These are phyloP conservation scores for Tretioscincus oriximinensis DNA, from an alignment of 2,113 vertebrate genomes.

Conservation along the genomic window DNA sequence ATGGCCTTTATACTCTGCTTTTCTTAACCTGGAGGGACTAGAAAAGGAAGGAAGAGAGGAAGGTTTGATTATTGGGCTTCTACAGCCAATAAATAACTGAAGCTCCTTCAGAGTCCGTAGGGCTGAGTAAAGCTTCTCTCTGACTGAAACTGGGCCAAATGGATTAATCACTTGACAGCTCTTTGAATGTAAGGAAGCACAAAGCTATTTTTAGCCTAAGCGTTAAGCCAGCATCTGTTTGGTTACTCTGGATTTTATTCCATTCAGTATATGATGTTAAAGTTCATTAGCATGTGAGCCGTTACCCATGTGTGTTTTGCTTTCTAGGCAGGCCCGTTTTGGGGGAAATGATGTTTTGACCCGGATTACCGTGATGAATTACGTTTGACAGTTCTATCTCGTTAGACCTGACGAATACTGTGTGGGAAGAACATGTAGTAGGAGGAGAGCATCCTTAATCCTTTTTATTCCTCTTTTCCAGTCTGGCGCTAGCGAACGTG, in stretches of 20 bases:
- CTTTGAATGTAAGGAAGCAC: background rate
- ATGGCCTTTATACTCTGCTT: too few relatives aligned
- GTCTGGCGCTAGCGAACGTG: constrained; percentile 31
- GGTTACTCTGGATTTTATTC: background rate
- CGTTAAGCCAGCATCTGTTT: background rate
- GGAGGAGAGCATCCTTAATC: constrained; percentile 61
- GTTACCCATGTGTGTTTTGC: constrained; percentile 23
- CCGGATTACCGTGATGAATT: constrained; percentile 49
- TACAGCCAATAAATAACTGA: too few relatives aligned
- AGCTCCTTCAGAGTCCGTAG: too few relatives aligned
- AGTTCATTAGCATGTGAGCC: constrained; percentile 25
- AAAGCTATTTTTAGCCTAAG: background rate
- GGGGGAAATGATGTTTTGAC: constrained; percentile 31
- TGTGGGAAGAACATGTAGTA: constrained; percentile 50
- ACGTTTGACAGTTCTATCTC: constrained; percentile 44
- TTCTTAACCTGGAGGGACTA: too few relatives aligned
- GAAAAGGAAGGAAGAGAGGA: too few relatives aligned
- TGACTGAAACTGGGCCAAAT: background rate
- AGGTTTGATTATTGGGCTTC: too few relatives aligned
- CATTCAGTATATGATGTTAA: background rate
- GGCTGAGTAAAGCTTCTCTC: background rate
- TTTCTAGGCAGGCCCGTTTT: constrained; percentile 12
- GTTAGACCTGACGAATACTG: constrained; percentile 49
- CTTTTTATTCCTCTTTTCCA: constrained; percentile 39
- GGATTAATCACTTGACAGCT: background rate